These are phyloP conservation scores for Orchesellides sinensis DNA, from an alignment of 2,888 invertebrate genomes.

Conservation along the genomic window DNA sequence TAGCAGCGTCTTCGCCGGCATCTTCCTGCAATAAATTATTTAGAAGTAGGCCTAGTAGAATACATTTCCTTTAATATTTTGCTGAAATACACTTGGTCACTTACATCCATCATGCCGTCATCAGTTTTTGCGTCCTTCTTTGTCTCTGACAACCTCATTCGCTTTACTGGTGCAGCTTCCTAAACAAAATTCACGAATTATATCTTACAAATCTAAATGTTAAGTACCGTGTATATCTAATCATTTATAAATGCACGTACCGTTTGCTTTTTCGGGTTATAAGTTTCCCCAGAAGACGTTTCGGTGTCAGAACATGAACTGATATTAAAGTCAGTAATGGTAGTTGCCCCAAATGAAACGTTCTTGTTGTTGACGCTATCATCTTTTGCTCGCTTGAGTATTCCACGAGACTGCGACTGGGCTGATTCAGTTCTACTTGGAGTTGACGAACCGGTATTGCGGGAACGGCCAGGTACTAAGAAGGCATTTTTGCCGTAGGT, in stretches of 20 bases:
- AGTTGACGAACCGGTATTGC: not conserved
- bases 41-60: not conserved
- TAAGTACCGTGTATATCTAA: no score
- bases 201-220: no score
- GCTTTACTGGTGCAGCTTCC: not conserved
- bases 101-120: not conserved
- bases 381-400: slow-evolving; percentile 29
- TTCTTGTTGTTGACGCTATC: not conserved
- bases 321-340: not conserved
- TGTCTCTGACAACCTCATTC: not conserved
- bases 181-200: not conserved
- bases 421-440: not conserved
- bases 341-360: slow-evolving; percentile 27
- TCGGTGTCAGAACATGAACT: slow-evolving; percentile 22
- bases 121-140: not conserved
- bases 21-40: no score
- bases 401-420: not conserved
- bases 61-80: not conserved
- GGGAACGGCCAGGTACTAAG: not conserved
- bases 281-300: slow-evolving; percentile 1
- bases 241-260: slow-evolving; percentile 5
- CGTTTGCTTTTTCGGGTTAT: not conserved
- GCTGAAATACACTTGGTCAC: not conserved
- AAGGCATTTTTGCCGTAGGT: not conserved
- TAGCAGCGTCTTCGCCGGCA: no score